Evolutionary conservation across 2,888 invertebrate genomes (phyloP).

Genomic region (Drosophila ezoana): DNA sequence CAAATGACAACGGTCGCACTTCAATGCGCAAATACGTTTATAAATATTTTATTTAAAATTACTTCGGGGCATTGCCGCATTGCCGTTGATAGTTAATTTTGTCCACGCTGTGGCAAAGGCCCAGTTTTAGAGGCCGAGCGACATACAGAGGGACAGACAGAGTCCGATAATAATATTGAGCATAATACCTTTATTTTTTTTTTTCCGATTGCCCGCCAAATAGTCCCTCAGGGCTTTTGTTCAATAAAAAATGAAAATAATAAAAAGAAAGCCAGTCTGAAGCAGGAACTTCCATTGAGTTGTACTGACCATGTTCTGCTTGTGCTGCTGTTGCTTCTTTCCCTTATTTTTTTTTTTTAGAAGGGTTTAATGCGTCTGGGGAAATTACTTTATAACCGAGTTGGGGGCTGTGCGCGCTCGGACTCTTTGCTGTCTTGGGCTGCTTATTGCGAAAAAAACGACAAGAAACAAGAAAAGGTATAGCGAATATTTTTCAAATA

Average conservation of each 20-base stretch:
- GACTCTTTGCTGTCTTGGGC: slow-evolving; percentile 8
- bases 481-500: slow-evolving; percentile 64
- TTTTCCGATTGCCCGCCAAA: slow-evolving; percentile 70
- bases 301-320: slow-evolving; percentile 60
- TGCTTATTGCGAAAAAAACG: slow-evolving; percentile 23
- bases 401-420: slow-evolving; percentile 23
- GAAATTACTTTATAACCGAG: slow-evolving; percentile 72
- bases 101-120: slow-evolving; percentile 55
- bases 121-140: slow-evolving; percentile 13
- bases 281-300: slow-evolving; percentile 33
- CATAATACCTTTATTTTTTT: slow-evolving; percentile 81
- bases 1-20: slow-evolving; percentile 72
- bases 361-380: slow-evolving; percentile 78
- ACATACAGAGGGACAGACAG: slow-evolving; percentile 34
- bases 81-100: slow-evolving; percentile 77
- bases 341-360: slow-evolving; percentile 36
- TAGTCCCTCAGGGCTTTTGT: slow-evolving; percentile 73
- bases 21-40: slow-evolving; percentile 76
- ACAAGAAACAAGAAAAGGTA: slow-evolving; percentile 35
- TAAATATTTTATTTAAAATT: slow-evolving; percentile 82
- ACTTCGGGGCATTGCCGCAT: slow-evolving; percentile 71
- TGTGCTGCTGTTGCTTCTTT: slow-evolving; percentile 8
- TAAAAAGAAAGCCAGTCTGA: slow-evolving; percentile 17
- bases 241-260: slow-evolving; percentile 72
- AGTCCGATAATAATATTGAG: slow-evolving; percentile 78